Base-by-base conservation (phyloP, 2,888 invertebrate genomes). In the Ichneumon xanthorius region DNA sequence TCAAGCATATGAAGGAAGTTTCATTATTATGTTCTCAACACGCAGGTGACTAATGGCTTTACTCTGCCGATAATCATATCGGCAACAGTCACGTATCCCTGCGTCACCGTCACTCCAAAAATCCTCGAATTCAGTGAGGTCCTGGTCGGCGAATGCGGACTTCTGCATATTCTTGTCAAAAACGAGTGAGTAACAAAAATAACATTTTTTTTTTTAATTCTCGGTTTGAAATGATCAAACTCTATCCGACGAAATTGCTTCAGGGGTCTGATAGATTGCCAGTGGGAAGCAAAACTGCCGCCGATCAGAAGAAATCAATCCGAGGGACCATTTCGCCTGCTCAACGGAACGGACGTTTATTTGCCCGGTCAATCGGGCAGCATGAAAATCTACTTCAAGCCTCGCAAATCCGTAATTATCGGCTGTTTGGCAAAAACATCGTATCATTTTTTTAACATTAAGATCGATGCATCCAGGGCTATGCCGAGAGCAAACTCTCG, bases 61-160 rank as follows among this genome's bases (percentile, higher is more conserved):
- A 95, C 93, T n/a, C 95, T 96, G 81, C 96, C 96, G 0, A 92
- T 96, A 45, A 92, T 94, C 50, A 93, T 96, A 16, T 94, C 93
- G 89, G 96, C 96, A 5, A 92, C 95, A 14, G 95, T 96, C 67
- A 95, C 96, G 16, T 94, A 95, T 53, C 96, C 96, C 0, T 95
- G 94, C 82, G 90, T 96, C 9, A 93, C 90, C 14, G 92, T 95
- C 0, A 94, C 94, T 78, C 92, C 94, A 2, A 89, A 92, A 67
- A 88, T 89, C 61, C 92, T 96, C 26, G 93, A 95, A 89, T 96
- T 96, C 90, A 95, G 95, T 26, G 93, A 95, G 11, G 95, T 96
- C 2, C 93, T 95, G 90, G 95, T 96, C 88, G 96, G 96, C 0
- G 94, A 96, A 88, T 95, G 96, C 91, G 92, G 95, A 68, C 92